phyloP scores from a whole-genome alignment of 30 jellyfish, hydroid and myxozoan species.

The Hydractinia symbiolongicarpus region DNA sequence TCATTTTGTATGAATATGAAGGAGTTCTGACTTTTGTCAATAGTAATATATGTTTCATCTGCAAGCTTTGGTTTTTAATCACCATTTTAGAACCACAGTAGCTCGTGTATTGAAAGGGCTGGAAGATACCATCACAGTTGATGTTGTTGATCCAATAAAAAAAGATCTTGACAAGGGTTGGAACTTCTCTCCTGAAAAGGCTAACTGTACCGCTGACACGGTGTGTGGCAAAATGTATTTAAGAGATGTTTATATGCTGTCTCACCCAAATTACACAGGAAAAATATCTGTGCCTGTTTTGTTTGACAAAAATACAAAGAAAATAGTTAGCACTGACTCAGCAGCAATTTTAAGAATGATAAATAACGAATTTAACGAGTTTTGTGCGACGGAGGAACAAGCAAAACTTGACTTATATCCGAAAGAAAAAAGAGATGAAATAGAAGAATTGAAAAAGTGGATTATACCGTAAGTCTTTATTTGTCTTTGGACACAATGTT shows the following conservation, averaged over 20 bases:
- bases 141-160: conserved; percentile 43
- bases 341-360: conserved; percentile 81
- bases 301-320: conserved; percentile 66
- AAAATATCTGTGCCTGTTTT: conserved; percentile 75
- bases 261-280: conserved; percentile 79
- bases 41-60: too few relatives aligned
- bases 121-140: conserved; percentile 66
- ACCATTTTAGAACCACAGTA: conserved; percentile 32
- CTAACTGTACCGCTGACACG: conserved; percentile 44
- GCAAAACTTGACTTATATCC: conserved; percentile 72
- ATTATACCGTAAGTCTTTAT: conserved; percentile 41
- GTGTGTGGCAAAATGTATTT: conserved; percentile 40
- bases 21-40: too few relatives aligned
- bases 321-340: conserved; percentile 71
- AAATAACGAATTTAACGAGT: conserved; percentile 58
- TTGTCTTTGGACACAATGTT: too few relatives aligned
- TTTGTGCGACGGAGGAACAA: conserved; percentile 42
- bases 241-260: conserved; percentile 56
- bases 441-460: conserved; percentile 70
- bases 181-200: conserved; percentile 66
- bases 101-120: conserved; percentile 44
- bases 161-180: conserved; percentile 56
- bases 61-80: too few relatives aligned
- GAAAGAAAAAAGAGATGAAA: conserved; percentile 42
- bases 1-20: too few relatives aligned